These are phyloP conservation scores for Seira musarum DNA, from an alignment of 2,888 invertebrate species.

Conservation along the genomic window DNA sequence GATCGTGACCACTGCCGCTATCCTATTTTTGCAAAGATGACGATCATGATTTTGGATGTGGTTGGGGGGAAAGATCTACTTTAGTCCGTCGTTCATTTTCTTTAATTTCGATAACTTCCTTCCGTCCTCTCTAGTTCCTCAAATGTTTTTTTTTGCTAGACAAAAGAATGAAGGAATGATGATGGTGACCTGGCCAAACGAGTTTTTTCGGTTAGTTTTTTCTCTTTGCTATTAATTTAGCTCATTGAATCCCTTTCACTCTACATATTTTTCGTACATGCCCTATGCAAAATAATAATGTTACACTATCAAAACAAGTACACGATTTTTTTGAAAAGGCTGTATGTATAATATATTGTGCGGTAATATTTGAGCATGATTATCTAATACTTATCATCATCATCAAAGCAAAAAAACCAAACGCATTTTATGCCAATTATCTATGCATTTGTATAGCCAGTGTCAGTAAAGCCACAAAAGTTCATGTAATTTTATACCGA, in stretches of 20 bases:
- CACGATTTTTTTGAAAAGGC: too few species aligned
- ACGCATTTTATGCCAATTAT: too few species aligned
- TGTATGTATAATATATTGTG: too few species aligned
- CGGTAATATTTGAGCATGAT: too few species aligned
- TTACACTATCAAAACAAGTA: slow-evolving; percentile 8
- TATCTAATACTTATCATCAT: too few species aligned
- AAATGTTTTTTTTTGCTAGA: too few species aligned
- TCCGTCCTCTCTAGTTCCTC: slow-evolving; percentile 43
- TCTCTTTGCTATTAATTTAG: slow-evolving; percentile 37
- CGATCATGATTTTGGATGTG: slow-evolving; percentile 40
- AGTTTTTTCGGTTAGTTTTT: slow-evolving; percentile 60
- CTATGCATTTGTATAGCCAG: too few species aligned
- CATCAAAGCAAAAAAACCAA: too few species aligned
- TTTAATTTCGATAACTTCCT: slow-evolving; percentile 42
- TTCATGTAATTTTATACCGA: slow-evolving; percentile 15
- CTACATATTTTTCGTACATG: background rate
- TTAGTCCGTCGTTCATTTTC: slow-evolving; percentile 21
- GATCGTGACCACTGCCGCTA: slow-evolving; percentile 53
- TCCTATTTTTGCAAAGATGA: background rate
- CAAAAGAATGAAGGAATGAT: too few species aligned
- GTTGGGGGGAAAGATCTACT: slow-evolving; percentile 19
- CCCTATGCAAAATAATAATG: background rate
- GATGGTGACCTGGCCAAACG: slow-evolving; percentile 46
- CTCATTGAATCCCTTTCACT: slow-evolving; percentile 51
- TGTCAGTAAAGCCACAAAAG: slow-evolving; percentile 25